phyloP scores from a whole-genome alignment of 1,140 invertebrate genomes.

The Bombus sylvicola region DNA sequence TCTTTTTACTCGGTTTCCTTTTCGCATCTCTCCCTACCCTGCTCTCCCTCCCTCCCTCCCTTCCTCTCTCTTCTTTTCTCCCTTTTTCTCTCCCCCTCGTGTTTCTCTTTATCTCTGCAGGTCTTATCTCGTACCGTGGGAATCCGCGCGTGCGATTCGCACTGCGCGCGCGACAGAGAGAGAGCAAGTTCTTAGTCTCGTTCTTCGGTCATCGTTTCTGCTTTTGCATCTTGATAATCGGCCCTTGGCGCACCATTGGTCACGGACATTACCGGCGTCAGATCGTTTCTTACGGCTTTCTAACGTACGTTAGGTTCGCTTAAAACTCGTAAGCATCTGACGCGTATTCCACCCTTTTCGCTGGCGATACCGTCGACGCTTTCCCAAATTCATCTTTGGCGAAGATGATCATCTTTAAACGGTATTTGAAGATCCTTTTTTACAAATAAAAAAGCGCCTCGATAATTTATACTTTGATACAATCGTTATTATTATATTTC shows the following conservation, averaged over 20 bases:
- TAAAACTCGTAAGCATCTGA: neutral
- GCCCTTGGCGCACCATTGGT: conserved; percentile 14
- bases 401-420: too few relatives aligned
- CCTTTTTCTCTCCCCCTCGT: conserved; percentile 40
- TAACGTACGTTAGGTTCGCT: neutral
- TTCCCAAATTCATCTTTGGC: neutral
- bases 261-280: neutral
- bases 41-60: too few relatives aligned
- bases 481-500: fast-evolving
- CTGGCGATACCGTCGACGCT: neutral
- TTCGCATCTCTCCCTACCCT: conserved; percentile 29
- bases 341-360: neutral
- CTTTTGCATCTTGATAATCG: conserved; percentile 54
- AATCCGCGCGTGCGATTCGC: conserved; percentile 77
- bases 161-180: conserved; percentile 61
- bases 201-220: conserved; percentile 49
- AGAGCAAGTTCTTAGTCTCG: conserved; percentile 63
- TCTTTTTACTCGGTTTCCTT: conserved; percentile 52
- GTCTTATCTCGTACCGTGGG: conserved; percentile 75
- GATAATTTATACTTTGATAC: neutral
- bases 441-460: neutral
- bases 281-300: neutral
- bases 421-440: too few relatives aligned
- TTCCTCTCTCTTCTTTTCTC: neutral
- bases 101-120: conserved; percentile 61